Base-by-base conservation (phyloP, 2,797 vertebrate genomes). In the Zalophus californianus region DNA sequence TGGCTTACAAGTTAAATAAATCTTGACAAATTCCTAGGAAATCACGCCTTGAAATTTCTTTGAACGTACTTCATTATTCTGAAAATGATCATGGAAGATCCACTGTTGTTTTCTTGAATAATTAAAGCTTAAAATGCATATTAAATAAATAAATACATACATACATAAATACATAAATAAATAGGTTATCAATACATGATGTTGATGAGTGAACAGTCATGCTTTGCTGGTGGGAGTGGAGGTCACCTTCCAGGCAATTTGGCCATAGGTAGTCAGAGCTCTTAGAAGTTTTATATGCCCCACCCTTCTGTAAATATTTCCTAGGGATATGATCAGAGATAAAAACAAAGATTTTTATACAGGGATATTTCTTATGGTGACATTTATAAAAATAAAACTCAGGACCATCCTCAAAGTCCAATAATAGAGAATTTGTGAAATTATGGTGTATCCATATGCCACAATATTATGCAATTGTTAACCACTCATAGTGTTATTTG, bases 301-400 rank as follows among this genome's bases (percentile, higher is more conserved):
- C 72, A 66, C 5, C 35, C 32, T 93, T 90, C 23, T 73, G 72
- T 86, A 90, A 77, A 38, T 83, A 35, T 66, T 89, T 94, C n/a
- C 16, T 54, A 70, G 92, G 68, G n/a, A 16, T 48, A 79, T 13
- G 73, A 62, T 84, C 75, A 89, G 82, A 92, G 27, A 27, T 68
- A 88, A 82, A 23, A 48, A 68, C 5, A 72, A 64, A 92, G 18
- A 75, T 68, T 78, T 94, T 86, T 89, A 66, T 64, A 50, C 2
- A 78, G 41, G 23, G 5, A 54, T 87, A 70, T 92, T 54, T 86
- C 35, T 88, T 58, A 68, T 23, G 38, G 50, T n/a, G 66, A 73
- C 4, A 85, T 83, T 91, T 91, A 93, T 41, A 92, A 91, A 95
- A 80, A 62, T 60, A 7, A 84, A 96, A 82, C 7, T 87, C 56